Conservation (phyloP, 2,113 vertebrate genomes). For the Sylvietta virens region DNA sequence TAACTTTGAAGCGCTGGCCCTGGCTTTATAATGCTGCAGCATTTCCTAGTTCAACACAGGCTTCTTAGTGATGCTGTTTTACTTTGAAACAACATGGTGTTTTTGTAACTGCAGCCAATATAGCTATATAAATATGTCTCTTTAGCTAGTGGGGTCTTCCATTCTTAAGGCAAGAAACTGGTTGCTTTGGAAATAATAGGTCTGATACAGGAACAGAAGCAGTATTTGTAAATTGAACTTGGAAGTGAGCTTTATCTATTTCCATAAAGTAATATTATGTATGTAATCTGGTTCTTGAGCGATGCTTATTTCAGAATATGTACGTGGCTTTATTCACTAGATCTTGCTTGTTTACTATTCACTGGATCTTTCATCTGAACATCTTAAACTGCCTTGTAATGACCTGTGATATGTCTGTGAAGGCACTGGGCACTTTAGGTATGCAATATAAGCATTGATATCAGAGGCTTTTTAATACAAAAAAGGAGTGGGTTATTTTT, state of each 20-base stretch:
- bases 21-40: not conserved
- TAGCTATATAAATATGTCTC: not conserved
- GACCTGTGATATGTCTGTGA: not conserved
- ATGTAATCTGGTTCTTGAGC: not conserved
- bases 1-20: not conserved
- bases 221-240: not conserved
- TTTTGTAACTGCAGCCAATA: not conserved
- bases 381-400: not conserved
- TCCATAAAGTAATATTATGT: not conserved
- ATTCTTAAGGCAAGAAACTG: not conserved
- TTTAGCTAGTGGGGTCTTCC: not conserved
- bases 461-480: not conserved
- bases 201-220: not conserved
- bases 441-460: not conserved
- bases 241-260: not conserved
- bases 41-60: not conserved
- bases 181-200: not conserved
- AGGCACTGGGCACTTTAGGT: not conserved
- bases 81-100: not conserved
- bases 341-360: not conserved
- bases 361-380: not conserved
- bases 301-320: not conserved
- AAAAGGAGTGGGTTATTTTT: not conserved
- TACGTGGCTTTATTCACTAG: not conserved
- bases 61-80: not conserved